Base-by-base conservation (phyloP, 2,797 vertebrate genomes). In the Alfaro cultratus region DNA sequence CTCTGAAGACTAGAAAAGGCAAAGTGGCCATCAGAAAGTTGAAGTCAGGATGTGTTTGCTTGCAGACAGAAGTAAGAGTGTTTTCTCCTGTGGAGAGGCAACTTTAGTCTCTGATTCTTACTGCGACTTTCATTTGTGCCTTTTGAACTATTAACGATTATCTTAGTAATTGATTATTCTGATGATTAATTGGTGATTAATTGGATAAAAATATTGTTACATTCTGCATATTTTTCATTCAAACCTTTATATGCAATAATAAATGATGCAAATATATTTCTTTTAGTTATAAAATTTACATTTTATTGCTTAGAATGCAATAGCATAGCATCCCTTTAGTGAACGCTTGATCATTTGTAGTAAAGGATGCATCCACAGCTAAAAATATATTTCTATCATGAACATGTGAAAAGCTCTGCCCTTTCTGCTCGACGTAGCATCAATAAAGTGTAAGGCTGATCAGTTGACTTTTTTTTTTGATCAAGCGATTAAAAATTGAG, bases 1-100 rank as follows among this genome's bases (percentile, higher is more conserved):
- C 94, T 78, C 83, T 12, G 62, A 41, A 4, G 79, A 90, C 81
- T 89, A 93, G 82, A 94, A 87, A 90, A 87, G 86, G 43, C 74
- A 94, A 95, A 93, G 86, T 76, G 86, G 85, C 68, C 47, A 81
- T 86, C 87, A 85, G 90, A 81, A 70, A 31, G 87, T 88, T 92
- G 91, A 87, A 84, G 72, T 81, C 71, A 76, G 76, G 83, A 85
- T 88, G 90, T 92, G 82, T 93, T 93, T 96, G 87, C 86, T 94
- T 91, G 88, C 83, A 77, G 84, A 75, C 85, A 80, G 76, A 92
- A 91, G 87, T 93, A 85, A 85, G 84, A 67, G 16, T 23, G 34
- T 39, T 67, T 67, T 39, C 62, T 39, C 34, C 16, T 67, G 6
- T 36, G 34, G 34, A 11, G 34, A 39, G 7, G 18, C 31, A 34